Evolutionary conservation across 2,797 vertebrate genomes (phyloP).

Genomic region (Lagocephalus sceleratus): DNA sequence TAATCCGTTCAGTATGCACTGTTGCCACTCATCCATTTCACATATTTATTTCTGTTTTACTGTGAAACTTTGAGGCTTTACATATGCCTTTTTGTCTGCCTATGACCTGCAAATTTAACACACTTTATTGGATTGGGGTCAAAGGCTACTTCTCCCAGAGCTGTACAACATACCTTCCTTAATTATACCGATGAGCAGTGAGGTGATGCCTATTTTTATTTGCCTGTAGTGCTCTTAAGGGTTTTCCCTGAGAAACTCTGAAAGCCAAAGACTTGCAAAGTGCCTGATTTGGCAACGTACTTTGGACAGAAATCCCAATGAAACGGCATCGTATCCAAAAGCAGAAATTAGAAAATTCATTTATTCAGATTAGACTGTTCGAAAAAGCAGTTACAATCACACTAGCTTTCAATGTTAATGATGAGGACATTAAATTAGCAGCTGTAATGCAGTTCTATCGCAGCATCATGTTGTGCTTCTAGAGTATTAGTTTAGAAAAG

Average conservation of each 20-base stretch:
- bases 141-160: conserved; percentile 30
- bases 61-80: conserved; percentile 55
- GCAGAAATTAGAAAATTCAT: conserved; percentile 7
- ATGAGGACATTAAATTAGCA: too few species aligned
- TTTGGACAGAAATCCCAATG: conserved; percentile 32
- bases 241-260: conserved; percentile 53
- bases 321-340: conserved; percentile 18
- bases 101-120: conserved; percentile 22
- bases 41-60: conserved; percentile 63
- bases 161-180: conserved; percentile 20
- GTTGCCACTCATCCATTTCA: conserved; percentile 45
- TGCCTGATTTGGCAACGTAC: conserved; percentile 69
- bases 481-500: too few species aligned
- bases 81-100: conserved; percentile 17
- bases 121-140: conserved; percentile 24
- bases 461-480: too few species aligned
- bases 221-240: conserved; percentile 68
- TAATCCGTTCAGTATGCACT: conserved; percentile 51
- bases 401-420: too few species aligned
- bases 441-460: too few species aligned
- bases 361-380: conserved; percentile 1
- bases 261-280: conserved; percentile 77
- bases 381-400: conserved; percentile 10
- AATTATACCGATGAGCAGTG: conserved; percentile 36
- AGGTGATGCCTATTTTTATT: conserved; percentile 52